Conservation (phyloP, 2,113 vertebrate genomes). For the Passerina amoena region DNA sequence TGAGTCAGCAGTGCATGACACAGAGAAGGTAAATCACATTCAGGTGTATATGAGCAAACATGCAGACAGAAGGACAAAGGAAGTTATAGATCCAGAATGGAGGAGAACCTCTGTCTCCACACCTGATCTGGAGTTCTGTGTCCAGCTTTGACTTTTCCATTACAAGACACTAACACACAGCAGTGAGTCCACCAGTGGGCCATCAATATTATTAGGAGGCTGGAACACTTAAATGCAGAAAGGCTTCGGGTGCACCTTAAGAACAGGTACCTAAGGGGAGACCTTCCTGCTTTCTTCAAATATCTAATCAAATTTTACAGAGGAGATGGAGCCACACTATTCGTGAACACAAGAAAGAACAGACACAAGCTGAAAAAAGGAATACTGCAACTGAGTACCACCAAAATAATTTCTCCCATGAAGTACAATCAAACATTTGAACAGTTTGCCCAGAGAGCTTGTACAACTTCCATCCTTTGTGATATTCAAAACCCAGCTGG, state of each 20-base stretch:
- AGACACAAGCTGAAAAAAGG: not conserved
- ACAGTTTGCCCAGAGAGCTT: not conserved
- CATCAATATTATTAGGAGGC: not conserved
- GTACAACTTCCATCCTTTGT: not conserved
- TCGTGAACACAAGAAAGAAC: not conserved
- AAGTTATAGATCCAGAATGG: not conserved
- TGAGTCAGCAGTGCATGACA: fast-evolving
- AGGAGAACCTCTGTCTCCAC: not conserved
- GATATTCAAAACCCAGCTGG: not conserved
- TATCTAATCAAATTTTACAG: not conserved
- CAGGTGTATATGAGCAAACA: not conserved
- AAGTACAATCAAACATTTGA: not conserved
- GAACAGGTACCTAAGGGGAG: not conserved
- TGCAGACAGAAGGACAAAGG: not conserved
- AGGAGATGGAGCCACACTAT: not conserved
- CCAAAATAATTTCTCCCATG: not conserved
- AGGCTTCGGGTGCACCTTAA: not conserved
- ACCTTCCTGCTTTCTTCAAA: not conserved
- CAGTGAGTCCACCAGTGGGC: not conserved
- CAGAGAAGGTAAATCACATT: not conserved
- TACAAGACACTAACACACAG: not conserved
- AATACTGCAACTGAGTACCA: not conserved
- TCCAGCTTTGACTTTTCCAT: not conserved
- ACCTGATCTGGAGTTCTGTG: not conserved
- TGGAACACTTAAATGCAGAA: not conserved